Evolutionary conservation across 2,888 invertebrate genomes (phyloP).

Genomic region (Pseudanteris insignis): DNA sequence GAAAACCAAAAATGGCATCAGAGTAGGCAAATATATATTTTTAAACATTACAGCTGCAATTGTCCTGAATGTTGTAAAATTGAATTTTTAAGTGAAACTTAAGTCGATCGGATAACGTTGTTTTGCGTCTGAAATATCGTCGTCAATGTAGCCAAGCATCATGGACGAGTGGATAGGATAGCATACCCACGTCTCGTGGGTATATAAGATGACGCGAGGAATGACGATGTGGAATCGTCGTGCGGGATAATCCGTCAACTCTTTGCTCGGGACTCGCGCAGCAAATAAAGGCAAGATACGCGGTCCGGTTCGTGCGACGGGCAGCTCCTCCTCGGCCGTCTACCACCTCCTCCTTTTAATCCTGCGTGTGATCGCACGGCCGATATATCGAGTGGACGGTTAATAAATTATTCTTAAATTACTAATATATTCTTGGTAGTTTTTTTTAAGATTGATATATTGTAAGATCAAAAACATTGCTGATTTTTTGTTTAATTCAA

Average conservation of each 20-base stretch:
- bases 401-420: too few relatives aligned
- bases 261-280: conserved; percentile 46
- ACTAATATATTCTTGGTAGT: too few relatives aligned
- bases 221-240: conserved; percentile 45
- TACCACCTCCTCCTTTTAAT: conserved; percentile 59
- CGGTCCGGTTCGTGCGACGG: conserved; percentile 26
- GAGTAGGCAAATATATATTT: too few relatives aligned
- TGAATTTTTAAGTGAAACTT: too few relatives aligned
- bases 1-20: neutral
- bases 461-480: conserved; percentile 1
- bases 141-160: neutral
- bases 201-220: conserved; percentile 22
- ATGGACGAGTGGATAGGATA: conserved; percentile 4
- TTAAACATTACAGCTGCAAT: too few relatives aligned
- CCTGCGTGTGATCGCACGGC: conserved; percentile 63
- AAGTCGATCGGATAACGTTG: too few relatives aligned
- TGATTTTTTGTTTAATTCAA: neutral
- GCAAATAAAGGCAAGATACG: conserved; percentile 50
- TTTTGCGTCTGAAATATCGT: too few relatives aligned
- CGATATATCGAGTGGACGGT: conserved; percentile 61
- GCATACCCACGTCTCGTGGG: conserved; percentile 9
- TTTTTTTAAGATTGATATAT: too few relatives aligned
- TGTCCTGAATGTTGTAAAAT: too few relatives aligned
- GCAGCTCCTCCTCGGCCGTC: conserved; percentile 42
- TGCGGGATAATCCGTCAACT: conserved; percentile 59